Evolutionary conservation across 2,113 vertebrate species (phyloP), one percentile per base, ranked within the genome.

Genomic region (Limnothrissa miodon): DNA sequence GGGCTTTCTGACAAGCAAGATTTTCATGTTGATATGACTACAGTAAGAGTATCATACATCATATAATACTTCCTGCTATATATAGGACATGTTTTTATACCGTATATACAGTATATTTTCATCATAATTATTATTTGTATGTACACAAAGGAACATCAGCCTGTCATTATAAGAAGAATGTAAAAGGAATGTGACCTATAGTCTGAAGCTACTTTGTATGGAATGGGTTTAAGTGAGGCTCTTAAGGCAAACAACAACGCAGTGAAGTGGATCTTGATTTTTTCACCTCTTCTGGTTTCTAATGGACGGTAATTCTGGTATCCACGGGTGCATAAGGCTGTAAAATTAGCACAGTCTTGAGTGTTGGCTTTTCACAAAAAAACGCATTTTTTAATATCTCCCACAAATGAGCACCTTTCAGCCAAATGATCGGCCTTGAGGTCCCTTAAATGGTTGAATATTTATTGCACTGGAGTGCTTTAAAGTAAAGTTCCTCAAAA

Each of bases 241-340:
- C 59, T 78, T 78, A 79, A 89, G 86, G 83, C 53, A 78, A 82
- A 83, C 70, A 81, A 25, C 81, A 82, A 81, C 78, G 66, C 82
- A 82, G 82, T 78, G 79, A 25, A 82, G 70, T 80, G 79, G 81
- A 82, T 79, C 53, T 66, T 86, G 78, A 82, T 87, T 83, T 79
- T 83, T 62, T 45, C 23, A 39, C 79, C 70, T 78, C 83, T 82
- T 85, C 81, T 70, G 82, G 80, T 74, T 82, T 44, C 53, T 85
- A 88, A 88, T 88, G 80, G 87, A 79, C 81, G 83, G 78, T 84
- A 89, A 88, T 83, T 82, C 82, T 80, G 62, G 83, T 51, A 85
- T 87, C 85, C 80, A 83, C 39, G 82, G 83, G 80, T 87, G 85
- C 79, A 80, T 78, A 82, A 83, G 80, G 46, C 83, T 89, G 78